phyloP scores from a whole-genome alignment of 1,140 invertebrate species.

The Bathynomus jamesi region DNA sequence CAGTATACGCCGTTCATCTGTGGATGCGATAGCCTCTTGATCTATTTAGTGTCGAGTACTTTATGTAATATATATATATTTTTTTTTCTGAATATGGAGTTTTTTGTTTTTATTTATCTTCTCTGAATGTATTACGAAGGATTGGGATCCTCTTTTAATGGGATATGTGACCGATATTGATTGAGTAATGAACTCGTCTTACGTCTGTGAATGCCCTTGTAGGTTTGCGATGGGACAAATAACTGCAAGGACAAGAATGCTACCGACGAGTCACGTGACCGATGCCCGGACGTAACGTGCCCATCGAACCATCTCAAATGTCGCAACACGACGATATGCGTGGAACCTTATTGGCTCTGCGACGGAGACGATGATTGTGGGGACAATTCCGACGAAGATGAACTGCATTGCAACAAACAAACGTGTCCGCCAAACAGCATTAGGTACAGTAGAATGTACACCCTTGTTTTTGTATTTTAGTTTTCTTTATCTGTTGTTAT shows the following conservation, averaged over 20 bases:
- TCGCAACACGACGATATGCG: conserved; percentile 87
- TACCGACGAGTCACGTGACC: conserved; percentile 79
- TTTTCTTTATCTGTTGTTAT: not conserved
- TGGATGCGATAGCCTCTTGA: no score
- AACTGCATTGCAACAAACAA: conserved; percentile 73
- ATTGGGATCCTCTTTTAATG: no score
- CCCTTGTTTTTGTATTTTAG: not conserved
- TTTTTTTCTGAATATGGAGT: no score
- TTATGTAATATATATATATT: no score
- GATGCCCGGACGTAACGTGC: conserved; percentile 76
- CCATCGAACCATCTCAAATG: conserved; percentile 80
- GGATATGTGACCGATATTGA: no score
- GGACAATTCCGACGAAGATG: conserved; percentile 90
- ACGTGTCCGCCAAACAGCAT: conserved; percentile 87
- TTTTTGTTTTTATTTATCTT: no score
- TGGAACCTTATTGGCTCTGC: conserved; percentile 90
- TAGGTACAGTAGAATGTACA: no score
- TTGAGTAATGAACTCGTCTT: no score
- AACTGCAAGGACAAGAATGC: conserved; percentile 90
- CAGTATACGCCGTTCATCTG: no score
- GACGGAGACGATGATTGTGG: conserved; percentile 93
- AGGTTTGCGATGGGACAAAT: conserved; percentile 86
- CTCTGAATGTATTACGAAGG: no score
- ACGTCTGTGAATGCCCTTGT: no score
- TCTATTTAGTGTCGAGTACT: no score